phyloP scores from a whole-genome alignment of 2,888 invertebrate genomes.

The Drosophila basisetae region DNA sequence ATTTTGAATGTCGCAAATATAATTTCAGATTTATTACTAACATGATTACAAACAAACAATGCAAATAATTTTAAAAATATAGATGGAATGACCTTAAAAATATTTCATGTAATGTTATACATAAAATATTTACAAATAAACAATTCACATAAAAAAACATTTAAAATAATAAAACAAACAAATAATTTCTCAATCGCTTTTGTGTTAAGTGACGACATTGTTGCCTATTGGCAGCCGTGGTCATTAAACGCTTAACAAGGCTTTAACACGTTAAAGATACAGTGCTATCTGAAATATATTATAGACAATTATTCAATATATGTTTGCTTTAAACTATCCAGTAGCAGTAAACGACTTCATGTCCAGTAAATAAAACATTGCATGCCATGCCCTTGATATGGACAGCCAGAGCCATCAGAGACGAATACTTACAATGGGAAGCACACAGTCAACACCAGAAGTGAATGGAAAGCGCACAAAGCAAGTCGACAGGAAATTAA shows the following conservation, averaged over 20 bases:
- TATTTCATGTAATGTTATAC: neutral
- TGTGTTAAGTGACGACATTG: neutral
- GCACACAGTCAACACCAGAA: neutral
- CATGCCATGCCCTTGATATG: neutral
- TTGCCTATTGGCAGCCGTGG: neutral
- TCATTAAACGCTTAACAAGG: neutral
- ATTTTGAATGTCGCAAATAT: neutral
- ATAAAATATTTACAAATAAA: neutral
- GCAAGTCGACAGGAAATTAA: conserved; percentile 10
- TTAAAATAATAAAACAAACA: neutral
- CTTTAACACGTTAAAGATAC: neutral
- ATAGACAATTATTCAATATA: neutral
- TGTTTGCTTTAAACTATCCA: neutral
- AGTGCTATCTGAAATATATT: neutral
- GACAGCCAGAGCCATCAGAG: neutral
- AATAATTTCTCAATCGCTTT: neutral
- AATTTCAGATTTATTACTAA: neutral
- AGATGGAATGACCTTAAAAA: neutral
- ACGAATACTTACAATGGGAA: neutral
- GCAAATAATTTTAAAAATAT: neutral
- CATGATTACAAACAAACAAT: neutral
- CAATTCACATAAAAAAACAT: neutral
- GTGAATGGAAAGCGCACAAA: neutral
- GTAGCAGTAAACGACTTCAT: neutral
- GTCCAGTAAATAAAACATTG: neutral